These are phyloP conservation scores for Ceratotherium simum DNA, from an alignment of 2,113 vertebrate genomes.

Conservation along the genomic window DNA sequence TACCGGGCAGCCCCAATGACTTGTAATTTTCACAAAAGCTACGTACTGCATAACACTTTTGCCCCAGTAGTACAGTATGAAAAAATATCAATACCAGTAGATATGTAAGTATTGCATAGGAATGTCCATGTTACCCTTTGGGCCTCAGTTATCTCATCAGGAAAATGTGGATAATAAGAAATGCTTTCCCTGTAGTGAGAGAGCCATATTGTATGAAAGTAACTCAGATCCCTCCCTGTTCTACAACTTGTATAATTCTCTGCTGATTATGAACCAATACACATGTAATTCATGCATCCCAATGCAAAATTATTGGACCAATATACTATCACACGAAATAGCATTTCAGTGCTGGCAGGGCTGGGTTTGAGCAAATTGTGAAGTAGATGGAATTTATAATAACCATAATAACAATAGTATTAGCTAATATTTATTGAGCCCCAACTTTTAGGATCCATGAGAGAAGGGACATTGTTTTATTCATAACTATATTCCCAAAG, in stretches of 20 bases:
- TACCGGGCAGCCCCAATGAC: background rate
- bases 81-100: background rate
- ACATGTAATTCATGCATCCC: background rate
- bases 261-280: background rate
- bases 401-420: background rate
- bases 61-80: background rate
- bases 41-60: background rate
- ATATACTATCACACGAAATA: background rate
- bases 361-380: background rate
- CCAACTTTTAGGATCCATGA: background rate
- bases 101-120: background rate
- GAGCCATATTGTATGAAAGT: background rate
- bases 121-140: constrained; percentile 17
- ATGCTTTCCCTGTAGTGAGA: background rate
- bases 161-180: constrained; percentile 14
- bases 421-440: background rate
- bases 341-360: background rate
- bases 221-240: background rate
- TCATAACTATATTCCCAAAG: background rate
- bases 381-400: constrained; percentile 18
- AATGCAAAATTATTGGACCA: constrained; percentile 41
- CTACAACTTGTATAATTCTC: background rate
- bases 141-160: background rate
- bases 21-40: constrained; percentile 31
- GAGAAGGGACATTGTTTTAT: constrained; percentile 14